These are phyloP conservation scores for Taeniopygia guttata DNA, from an alignment of 2,797 vertebrate genomes.

Conservation along the genomic window DNA sequence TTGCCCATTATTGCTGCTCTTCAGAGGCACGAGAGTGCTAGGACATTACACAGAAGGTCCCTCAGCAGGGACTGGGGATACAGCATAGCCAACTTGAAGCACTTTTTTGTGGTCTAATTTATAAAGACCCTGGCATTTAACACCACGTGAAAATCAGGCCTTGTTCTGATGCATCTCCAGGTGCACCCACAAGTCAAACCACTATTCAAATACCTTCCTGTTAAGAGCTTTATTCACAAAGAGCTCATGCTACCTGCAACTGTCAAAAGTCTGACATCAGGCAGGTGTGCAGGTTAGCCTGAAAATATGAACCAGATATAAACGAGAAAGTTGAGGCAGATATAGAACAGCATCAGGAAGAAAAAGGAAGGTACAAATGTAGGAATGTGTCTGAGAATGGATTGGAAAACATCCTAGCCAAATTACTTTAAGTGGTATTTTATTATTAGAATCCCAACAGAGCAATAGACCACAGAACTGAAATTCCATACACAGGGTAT, in stretches of 20 bases:
- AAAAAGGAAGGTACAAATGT: neutral
- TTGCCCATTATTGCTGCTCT: neutral
- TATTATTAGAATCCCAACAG: neutral
- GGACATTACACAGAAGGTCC: neutral
- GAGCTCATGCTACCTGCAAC: neutral
- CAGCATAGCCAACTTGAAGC: neutral
- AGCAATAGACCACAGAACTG: neutral
- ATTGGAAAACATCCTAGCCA: neutral
- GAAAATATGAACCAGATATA: neutral
- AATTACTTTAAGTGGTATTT: neutral
- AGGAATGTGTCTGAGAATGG: neutral
- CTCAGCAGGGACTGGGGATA: neutral
- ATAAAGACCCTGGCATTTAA: neutral
- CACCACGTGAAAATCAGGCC: neutral
- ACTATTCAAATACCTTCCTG: neutral
- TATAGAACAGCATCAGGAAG: neutral
- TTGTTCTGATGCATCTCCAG: neutral
- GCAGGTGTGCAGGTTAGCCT: constrained; percentile 7
- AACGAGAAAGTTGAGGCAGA: neutral
- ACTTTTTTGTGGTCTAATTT: neutral
- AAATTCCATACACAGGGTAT: neutral
- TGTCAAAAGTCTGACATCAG: neutral
- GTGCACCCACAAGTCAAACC: neutral
- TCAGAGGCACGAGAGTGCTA: neutral
- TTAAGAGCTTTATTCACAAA: neutral